Conservation (phyloP, 2,797 vertebrate genomes). For the Psittacula derbiana region DNA sequence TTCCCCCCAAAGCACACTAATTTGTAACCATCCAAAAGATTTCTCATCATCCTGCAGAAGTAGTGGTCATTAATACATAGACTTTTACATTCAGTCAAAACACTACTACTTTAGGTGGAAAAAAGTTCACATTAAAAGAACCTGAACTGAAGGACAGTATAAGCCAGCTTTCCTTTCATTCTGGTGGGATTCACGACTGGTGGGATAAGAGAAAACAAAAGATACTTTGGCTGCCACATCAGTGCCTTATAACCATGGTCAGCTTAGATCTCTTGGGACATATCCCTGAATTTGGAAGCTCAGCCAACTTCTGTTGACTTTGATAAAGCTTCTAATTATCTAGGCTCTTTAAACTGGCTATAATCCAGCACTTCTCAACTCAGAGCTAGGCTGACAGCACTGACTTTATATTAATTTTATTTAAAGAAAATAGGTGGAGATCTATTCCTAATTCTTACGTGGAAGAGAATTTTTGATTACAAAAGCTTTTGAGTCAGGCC, state of each 20-base stretch:
- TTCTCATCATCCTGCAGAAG: not conserved
- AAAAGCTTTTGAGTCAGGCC: not conserved
- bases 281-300: not conserved
- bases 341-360: not conserved
- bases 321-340: not conserved
- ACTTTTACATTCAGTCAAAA: not conserved
- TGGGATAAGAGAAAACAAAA: not conserved
- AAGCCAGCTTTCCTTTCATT: not conserved
- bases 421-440: not conserved
- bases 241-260: not conserved
- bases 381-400: not conserved
- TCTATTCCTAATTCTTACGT: not conserved
- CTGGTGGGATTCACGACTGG: not conserved
- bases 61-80: not conserved
- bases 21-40: not conserved
- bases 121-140: not conserved
- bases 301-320: not conserved
- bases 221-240: not conserved
- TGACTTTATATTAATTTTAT: not conserved
- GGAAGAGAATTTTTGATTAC: not conserved
- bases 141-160: not conserved
- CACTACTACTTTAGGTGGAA: not conserved
- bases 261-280: not conserved
- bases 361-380: not conserved
- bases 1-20: not conserved